Evolutionary conservation across 2,113 vertebrate species (phyloP), one percentile per base, ranked within the genome.

Genomic region (Melanocharis versteri): DNA sequence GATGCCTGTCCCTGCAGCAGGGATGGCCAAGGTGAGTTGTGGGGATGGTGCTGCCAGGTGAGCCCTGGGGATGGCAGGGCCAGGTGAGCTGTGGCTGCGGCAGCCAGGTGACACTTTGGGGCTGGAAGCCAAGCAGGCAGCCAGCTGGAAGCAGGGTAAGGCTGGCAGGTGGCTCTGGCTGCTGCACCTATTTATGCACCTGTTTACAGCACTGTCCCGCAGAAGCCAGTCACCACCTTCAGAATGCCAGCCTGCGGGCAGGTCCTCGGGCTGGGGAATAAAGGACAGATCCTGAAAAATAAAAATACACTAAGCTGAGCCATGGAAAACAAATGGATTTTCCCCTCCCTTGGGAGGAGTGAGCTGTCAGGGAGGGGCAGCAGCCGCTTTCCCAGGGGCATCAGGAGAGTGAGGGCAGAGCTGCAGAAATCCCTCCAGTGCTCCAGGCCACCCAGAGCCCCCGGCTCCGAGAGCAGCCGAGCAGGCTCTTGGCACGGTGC

Each of bases 81-180:
- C 26, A 16, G 48, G 33, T 13, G 50, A 71, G 62, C 39, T 8
- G 12, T 8, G 28, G 20, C 79, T 28, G 31, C 0, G 1, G 33
- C 56, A 61, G 37, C 26, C 0, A 7, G 16, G 54, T 7, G 6
- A 37, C 54, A 30, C 21, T 22, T 20, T 1, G 1, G 28, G 42
- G 50, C 35, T 48, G 58, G 22, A 21, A 54, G 22, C 51, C 58
- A 71, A 40, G 68, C 62, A 73, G 81, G 47, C 1, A 0, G 50
- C 15, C 60, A 31, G 44, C 20, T 9, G 64, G 80, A 54, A 42
- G 64, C 2, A 30, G 42, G 68, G 24, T 13, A 50, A 56, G 40
- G 39, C 42, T 75, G 9, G 26, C 30, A 42, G 28, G 42, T 4
- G 33, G 60, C 70, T 73, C 40, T 47, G 47, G 14, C 35, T 68